These are phyloP conservation scores for Rhyacichthys aspro DNA, from an alignment of 2,797 vertebrate genomes.

Conservation along the genomic window DNA sequence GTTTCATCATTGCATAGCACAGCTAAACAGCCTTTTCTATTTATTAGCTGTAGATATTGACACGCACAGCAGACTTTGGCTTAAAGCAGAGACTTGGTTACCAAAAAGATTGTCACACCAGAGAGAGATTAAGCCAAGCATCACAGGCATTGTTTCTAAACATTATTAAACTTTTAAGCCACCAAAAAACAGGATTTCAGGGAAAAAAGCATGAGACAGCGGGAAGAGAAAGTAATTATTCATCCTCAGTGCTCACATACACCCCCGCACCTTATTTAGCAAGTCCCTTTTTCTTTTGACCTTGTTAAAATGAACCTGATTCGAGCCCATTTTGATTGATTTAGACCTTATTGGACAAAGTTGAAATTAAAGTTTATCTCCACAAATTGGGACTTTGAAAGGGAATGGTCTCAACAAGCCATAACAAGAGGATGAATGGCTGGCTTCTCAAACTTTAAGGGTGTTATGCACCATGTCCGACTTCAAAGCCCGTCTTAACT, in stretches of 20 bases:
- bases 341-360: constrained; percentile 48
- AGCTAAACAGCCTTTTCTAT: constrained; percentile 1
- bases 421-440: constrained; percentile 76
- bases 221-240: constrained; percentile 74
- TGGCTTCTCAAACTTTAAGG: constrained; percentile 78
- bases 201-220: constrained; percentile 43
- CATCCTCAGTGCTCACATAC: constrained; percentile 53
- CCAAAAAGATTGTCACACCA: constrained; percentile 61
- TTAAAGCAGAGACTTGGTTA: constrained; percentile 61
- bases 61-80: constrained; percentile 30
- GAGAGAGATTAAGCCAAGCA: constrained; percentile 71
- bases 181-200: constrained; percentile 79
- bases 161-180: constrained; percentile 82
- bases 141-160: constrained; percentile 77
- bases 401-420: constrained; percentile 78
- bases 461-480: constrained; percentile 80
- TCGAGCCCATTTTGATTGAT: constrained; percentile 50
- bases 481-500: constrained; percentile 89
- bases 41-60: constrained; percentile 7
- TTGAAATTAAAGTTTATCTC: constrained; percentile 80
- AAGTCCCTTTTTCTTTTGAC: constrained; percentile 7
- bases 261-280: constrained; percentile 36
- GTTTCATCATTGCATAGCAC: too few species aligned
- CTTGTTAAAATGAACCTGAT: constrained; percentile 41
- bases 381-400: constrained; percentile 74